These are phyloP conservation scores for Sandelia bainsii DNA, from an alignment of 2,797 vertebrate species.

Conservation along the genomic window DNA sequence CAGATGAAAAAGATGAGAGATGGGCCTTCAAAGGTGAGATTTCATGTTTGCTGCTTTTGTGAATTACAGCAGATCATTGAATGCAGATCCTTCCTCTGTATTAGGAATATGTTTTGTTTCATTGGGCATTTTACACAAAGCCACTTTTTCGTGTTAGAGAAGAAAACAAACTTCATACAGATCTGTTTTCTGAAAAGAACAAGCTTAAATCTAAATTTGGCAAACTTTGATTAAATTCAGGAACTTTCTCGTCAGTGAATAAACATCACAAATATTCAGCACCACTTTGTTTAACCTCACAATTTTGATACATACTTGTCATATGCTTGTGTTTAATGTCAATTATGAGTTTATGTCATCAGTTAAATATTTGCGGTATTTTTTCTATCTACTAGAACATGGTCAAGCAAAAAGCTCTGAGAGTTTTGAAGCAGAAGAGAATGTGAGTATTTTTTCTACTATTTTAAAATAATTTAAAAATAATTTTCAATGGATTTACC, in stretches of 20 bases:
- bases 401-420: constrained; percentile 98
- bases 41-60: not conserved
- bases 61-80: too few relatives aligned
- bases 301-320: not conserved
- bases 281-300: too few relatives aligned
- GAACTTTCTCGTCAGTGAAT: not conserved
- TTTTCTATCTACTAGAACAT: constrained; percentile 89
- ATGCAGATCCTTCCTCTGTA: too few relatives aligned
- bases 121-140: too few relatives aligned
- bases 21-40: constrained; percentile 94
- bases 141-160: too few relatives aligned
- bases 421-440: constrained; percentile 97
- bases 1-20: constrained; percentile 99
- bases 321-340: not conserved
- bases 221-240: not conserved
- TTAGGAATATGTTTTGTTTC: too few relatives aligned
- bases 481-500: not conserved
- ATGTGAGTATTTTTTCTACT: constrained; percentile 88
- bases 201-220: not conserved
- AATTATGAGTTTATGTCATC: not conserved
- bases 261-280: not conserved
- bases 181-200: too few relatives aligned
- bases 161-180: too few relatives aligned
- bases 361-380: not conserved
- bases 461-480: too few relatives aligned